Base-by-base conservation (phyloP, 2,113 vertebrate genomes). In the Solea solea region DNA sequence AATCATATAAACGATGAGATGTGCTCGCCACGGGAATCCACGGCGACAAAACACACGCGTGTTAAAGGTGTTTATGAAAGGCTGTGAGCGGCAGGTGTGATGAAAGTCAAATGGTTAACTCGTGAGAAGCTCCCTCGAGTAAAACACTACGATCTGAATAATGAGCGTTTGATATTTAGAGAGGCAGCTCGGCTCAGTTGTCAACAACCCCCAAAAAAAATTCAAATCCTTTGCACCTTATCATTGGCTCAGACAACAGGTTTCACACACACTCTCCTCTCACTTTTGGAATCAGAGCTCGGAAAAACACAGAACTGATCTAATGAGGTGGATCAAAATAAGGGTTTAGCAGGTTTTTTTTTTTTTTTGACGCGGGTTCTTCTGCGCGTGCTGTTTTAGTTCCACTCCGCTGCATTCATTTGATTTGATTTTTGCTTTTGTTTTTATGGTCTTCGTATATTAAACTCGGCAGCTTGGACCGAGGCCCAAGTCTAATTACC, bases 91-190 rank as follows among this genome's bases (percentile, higher is more conserved):
- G 59, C 57, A 81, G 68, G 73, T 64, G 50, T 64, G 67, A 72
- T 42, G 27, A 84, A 78, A 83, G 45, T 80, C 73, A 80, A 71
- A 82, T 78, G 78, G 74, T 88, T 80, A 67, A 54, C 59, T 72
- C 59, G 28, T 61, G 5, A 34, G 65, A 70, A 13, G 55, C 6
- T 44, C 76, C 57, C 27, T 27, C 9, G 10, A 75, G 80, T 10
- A n/a, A 64, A 72, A 68, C 14, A n/a, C 51, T 64, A 72, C 42
- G 45, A 40, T 61, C 46, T 62, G 49, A 64, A 15, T 14, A 57
- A 46, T 40, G 68, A 28, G 58, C 44, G 72, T 64, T 80, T 76
- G 55, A 13, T 12, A 28, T 16, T 54, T 44, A 40, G 52, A 64
- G 49, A 74, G 63, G 65, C 55, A 53, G 58, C 51, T 61, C 21